These are phyloP conservation scores for Machaerirhynchus nigripectus DNA, from an alignment of 2,113 vertebrate genomes.

Conservation along the genomic window DNA sequence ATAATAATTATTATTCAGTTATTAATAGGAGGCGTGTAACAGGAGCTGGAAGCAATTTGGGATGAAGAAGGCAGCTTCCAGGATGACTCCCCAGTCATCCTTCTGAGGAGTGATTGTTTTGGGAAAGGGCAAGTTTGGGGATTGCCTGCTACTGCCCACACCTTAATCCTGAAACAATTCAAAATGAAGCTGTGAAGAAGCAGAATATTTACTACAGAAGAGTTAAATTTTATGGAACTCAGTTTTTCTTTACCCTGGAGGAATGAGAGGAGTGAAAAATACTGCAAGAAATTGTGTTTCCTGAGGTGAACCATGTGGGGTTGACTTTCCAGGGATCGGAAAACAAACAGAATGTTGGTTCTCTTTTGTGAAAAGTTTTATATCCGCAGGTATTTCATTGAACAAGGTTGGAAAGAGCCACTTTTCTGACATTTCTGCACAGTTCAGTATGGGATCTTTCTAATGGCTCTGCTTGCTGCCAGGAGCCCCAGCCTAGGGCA, in stretches of 20 bases:
- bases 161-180: not conserved
- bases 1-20: not conserved
- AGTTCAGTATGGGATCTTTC: not conserved
- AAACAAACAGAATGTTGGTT: not conserved
- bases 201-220: not conserved
- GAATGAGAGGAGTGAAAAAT: not conserved
- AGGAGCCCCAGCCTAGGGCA: not conserved
- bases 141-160: not conserved
- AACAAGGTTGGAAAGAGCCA: not conserved
- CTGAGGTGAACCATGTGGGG: not conserved
- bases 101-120: not conserved
- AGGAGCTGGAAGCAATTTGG: not conserved
- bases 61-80: not conserved
- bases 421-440: not conserved
- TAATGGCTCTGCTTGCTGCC: not conserved
- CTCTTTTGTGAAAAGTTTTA: not conserved
- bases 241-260: not conserved
- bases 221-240: not conserved
- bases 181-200: not conserved
- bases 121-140: not conserved
- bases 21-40: not conserved
- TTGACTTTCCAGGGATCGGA: not conserved
- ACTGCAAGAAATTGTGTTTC: not conserved
- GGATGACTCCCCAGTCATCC: not conserved
- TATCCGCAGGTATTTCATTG: not conserved